Base-by-base conservation (phyloP, 1,140 invertebrate species). In the Neotoxoptera formosana region DNA sequence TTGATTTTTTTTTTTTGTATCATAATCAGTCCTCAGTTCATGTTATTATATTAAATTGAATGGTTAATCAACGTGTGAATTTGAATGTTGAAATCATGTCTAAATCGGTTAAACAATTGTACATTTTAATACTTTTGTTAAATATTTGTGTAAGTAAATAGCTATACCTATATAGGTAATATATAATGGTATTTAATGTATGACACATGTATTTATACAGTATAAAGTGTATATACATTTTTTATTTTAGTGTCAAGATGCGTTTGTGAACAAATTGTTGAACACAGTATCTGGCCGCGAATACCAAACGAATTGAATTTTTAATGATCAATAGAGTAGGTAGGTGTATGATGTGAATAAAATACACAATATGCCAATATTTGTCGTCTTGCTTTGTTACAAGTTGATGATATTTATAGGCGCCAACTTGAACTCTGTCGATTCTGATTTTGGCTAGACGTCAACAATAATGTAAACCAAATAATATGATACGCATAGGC, bases 361-460 rank as follows among this genome's bases (percentile, higher is more conserved):
- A 86, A 47, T 86, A 86, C 25, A 47, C 45, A 47, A 86, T 47
- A 47, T 47, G 84, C 84, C 41, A 47, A 86, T 47, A 47, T 86
- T 48, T 7, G 60, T 76, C 30, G 60, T 47, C 83, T 45, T 30
- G 45, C 84, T 86, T 86, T 86, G 84, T 86, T 14, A 14, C 14
- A 23, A 14, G 83, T 30, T 11, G 45, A 86, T n/a, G 30, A 86
- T 47, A 48, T 47, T 47, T 53, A 7, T 76, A 47, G 84, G 84
- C 84, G 84, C 84, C 84, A n/a, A 30, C 45, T 23, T 86, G 41
- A 86, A 86, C 84, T 47, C 41, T 86, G 23, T 48, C 41, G 36
- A 45, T 86, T 47, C 3, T 47, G 45, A 86, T 86, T 86, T 86
- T 86, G 84, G 84, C 84, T 47, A 86, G 23, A 47, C 84, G 45